Base-by-base conservation (phyloP, 2,113 vertebrate species). In the Antidorcas marsupialis region DNA sequence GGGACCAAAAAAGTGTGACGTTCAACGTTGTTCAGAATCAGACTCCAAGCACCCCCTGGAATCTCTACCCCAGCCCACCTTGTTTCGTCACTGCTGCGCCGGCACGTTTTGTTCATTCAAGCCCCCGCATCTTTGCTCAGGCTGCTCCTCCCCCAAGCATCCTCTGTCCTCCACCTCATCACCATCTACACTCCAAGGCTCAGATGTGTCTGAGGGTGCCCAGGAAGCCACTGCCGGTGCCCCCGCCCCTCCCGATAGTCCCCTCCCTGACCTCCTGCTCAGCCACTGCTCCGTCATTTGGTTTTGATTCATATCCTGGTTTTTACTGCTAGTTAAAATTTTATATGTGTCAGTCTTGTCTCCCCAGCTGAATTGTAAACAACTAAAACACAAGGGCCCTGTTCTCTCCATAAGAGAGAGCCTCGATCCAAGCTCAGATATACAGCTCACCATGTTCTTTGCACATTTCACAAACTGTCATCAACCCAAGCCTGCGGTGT, bases 301-400 rank as follows among this genome's bases (percentile, higher is more conserved):
- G 11, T 36, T 93, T 52, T 23, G 11, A 30, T 43, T 50, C 82
- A n/a, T 45, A 47, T 30, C 50, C 33, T 76, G 67, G 2, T 39
- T 89, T 82, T 88, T 76, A 87, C 82, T 36, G 94, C 93, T 82
- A 16, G 82, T 88, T 92, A 96, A 86, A 64, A 36, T 92, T 81
- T 86, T 71, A 7, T 59, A 21, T 2, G 47, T 27, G 28, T 59
- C 19, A 39, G 16, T 43, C 86, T 91, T 39, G 0, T 76, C 89
- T 79, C 36, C 28, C n/a, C 43, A 43, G 1, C 11, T 30, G 78
- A 64, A 78, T 0, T 93, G 43, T 11, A 45, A 89, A 95, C 57
- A 78, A 2, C 30, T 55, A 13, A 52, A 53, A 81, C 33, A 39
- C 53, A 74, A 82, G 23, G 64, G 59, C 62, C 76, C 81, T 52